Conservation (phyloP, 2,888 invertebrate genomes). For the Coremacera marginata region DNA sequence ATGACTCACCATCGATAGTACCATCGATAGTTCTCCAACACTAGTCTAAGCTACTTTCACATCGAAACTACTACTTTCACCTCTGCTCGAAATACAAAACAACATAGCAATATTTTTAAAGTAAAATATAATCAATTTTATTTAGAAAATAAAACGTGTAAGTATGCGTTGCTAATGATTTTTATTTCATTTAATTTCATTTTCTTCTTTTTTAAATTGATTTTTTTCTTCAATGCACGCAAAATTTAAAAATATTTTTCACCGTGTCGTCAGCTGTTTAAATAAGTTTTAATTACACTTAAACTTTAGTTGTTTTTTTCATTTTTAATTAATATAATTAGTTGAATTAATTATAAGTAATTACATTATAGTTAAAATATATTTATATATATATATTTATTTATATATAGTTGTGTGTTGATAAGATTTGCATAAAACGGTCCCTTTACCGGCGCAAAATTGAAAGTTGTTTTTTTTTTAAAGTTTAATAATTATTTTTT, state of each 20-base stretch:
- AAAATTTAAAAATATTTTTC: conserved; percentile 17
- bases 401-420: conserved; percentile 12
- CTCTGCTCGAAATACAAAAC: background rate
- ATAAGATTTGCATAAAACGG: conserved; percentile 29
- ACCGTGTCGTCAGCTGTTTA: background rate
- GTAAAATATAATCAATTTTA: background rate
- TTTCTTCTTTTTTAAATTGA: background rate
- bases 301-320: conserved; percentile 2
- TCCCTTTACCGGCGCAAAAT: conserved; percentile 18
- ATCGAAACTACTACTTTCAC: too few relatives aligned
- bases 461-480: background rate
- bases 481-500: conserved; percentile 3
- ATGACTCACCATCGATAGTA: too few relatives aligned
- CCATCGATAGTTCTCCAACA: too few relatives aligned
- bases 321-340: conserved; percentile 25
- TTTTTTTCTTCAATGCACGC: conserved; percentile 1
- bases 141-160: background rate
- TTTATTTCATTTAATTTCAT: background rate
- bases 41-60: too few relatives aligned
- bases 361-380: background rate
- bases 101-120: background rate
- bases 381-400: conserved; percentile 8
- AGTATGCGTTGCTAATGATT: background rate
- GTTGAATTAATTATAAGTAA: conserved; percentile 19
- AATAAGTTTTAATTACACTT: conserved; percentile 22